Base-by-base conservation (phyloP, 2,888 invertebrate genomes). In the Herminia tarsipennalis region DNA sequence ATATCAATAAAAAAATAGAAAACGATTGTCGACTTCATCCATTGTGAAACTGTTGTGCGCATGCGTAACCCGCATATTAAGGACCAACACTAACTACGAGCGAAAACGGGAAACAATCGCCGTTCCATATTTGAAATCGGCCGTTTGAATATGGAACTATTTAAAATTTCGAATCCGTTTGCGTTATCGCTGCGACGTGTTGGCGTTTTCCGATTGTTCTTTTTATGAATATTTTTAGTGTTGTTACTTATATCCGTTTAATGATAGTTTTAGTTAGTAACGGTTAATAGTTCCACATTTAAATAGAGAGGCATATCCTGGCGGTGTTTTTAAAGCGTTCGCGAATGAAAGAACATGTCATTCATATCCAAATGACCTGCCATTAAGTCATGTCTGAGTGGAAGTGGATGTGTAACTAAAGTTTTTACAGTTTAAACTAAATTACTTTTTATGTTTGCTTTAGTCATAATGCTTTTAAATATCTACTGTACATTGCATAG, bases 131-230 rank as follows among this genome's bases (percentile, higher is more conserved):
- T 86, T 82, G 88, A 86, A 86, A 83, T 81, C 77, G 73, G 73
- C 76, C 67, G 81, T 87, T 86, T 84, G 83, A 86, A 85, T 85
- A 87, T 87, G 84, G 86, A 87, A 89, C 88, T 91, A 89, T 90
- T 91, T 91, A 88, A 89, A 89, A 90, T 90, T 89, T 90, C 83
- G 90, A 89, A 89, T 88, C 87, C 89, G 90, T 90, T 63, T 88
- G 84, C 86, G 87, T 88, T 90, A 89, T 88, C 86, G 90, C 75
- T 64, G 77, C 73, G 79, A 88, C 89, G 88, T 88, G 89, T 81
- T 82, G 83, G 83, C 84, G 81, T 86, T 87, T 85, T 81, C 81
- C 84, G 83, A 88, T 88, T 87, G 88, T 87, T 85, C 81, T 81
- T 83, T 80, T 77, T 66, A 62, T 63, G 52, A 52, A 29, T 51